These are phyloP conservation scores for Chrysaora quinquecirrha DNA, from an alignment of 30 jellyfish, hydroid and myxozoan genomes.

Conservation along the genomic window DNA sequence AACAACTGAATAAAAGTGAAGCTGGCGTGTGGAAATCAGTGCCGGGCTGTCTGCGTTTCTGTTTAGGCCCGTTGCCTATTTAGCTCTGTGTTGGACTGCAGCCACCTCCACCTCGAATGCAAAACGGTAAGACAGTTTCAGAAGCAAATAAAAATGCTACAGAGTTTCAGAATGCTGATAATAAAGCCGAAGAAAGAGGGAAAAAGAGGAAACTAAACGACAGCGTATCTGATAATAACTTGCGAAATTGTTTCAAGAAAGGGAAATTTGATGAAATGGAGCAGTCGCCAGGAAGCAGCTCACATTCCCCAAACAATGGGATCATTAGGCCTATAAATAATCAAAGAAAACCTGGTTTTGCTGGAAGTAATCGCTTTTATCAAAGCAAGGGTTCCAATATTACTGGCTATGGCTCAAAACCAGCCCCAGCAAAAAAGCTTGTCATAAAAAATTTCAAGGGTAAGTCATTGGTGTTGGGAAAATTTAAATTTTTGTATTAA, in stretches of 20 bases:
- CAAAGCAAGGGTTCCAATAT: slow-evolving; percentile 46
- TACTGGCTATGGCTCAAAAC: slow-evolving; percentile 59
- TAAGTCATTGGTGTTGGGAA: no score
- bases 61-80: no score
- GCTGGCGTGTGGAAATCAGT: no score
- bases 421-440: slow-evolving; percentile 77
- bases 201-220: slow-evolving; percentile 42
- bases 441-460: slow-evolving; percentile 91
- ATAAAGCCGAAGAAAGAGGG: slow-evolving; percentile 36
- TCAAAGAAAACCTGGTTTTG: slow-evolving; percentile 34
- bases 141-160: slow-evolving; percentile 34
- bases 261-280: slow-evolving; percentile 39
- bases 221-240: background rate
- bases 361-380: slow-evolving; percentile 42
- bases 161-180: background rate
- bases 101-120: background rate
- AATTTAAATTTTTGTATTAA: no score
- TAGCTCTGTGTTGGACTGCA: no score
- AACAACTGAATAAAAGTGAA: no score
- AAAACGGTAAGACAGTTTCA: background rate
- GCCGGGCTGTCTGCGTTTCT: no score
- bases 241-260: slow-evolving; percentile 19
- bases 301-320: slow-evolving; percentile 68
- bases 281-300: slow-evolving; percentile 33
- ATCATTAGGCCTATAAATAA: slow-evolving; percentile 54